These are phyloP conservation scores for Diachrysia chrysitis DNA, from an alignment of 2,888 invertebrate genomes.

Conservation along the genomic window DNA sequence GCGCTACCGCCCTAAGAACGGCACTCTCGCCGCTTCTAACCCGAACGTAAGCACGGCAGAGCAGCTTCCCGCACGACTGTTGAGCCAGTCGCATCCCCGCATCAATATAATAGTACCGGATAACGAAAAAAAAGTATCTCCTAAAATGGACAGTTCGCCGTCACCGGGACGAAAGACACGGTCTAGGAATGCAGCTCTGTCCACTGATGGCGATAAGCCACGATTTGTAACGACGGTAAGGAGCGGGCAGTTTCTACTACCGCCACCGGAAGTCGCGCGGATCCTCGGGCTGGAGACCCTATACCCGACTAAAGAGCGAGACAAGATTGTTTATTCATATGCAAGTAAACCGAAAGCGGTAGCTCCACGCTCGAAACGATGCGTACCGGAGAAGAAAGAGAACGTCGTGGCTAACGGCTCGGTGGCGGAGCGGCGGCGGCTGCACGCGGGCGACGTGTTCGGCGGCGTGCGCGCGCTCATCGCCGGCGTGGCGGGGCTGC, in stretches of 20 bases:
- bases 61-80: slow-evolving; percentile 54
- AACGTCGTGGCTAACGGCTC: slow-evolving; percentile 48
- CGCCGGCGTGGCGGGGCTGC: slow-evolving; percentile 75
- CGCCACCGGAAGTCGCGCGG: slow-evolving; percentile 92
- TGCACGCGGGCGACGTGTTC: slow-evolving; percentile 69
- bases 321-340: slow-evolving; percentile 90
- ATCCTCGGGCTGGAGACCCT: slow-evolving; percentile 89
- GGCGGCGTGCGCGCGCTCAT: slow-evolving; percentile 74
- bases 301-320: slow-evolving; percentile 73
- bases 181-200: slow-evolving; percentile 57
- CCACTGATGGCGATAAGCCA: slow-evolving; percentile 77
- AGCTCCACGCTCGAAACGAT: slow-evolving; percentile 66
- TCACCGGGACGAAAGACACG: slow-evolving; percentile 66
- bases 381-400: slow-evolving; percentile 57
- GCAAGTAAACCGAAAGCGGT: slow-evolving; percentile 90
- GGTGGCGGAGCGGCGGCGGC: slow-evolving; percentile 40
- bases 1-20: slow-evolving; percentile 71
- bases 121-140: slow-evolving; percentile 61
- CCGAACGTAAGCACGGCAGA: slow-evolving; percentile 89
- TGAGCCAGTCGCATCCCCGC: slow-evolving; percentile 75
- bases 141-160: slow-evolving; percentile 68
- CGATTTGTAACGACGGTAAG: slow-evolving; percentile 95
- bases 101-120: slow-evolving; percentile 66
- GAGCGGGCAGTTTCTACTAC: slow-evolving; percentile 93
- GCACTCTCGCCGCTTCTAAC: slow-evolving; percentile 73